These are phyloP conservation scores for Acromyrmex echinatior DNA, from an alignment of 1,140 invertebrate genomes.

Conservation along the genomic window DNA sequence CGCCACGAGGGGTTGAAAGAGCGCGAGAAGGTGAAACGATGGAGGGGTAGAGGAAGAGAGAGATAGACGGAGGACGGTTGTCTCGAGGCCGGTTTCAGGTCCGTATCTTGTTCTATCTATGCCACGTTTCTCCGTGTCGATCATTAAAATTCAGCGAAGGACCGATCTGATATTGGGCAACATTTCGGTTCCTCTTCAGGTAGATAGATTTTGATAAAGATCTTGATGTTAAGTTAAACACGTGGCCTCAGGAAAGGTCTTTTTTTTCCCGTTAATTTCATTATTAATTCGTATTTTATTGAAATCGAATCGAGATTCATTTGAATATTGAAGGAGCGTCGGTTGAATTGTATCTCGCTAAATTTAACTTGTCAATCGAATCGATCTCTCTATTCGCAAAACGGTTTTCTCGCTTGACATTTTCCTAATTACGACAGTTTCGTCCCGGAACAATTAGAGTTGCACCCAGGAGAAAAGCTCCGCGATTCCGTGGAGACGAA, in stretches of 20 bases:
- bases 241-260: not conserved
- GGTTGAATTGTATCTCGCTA: conserved; percentile 11
- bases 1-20: conserved; percentile 68
- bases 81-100: conserved; percentile 71
- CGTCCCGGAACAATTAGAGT: conserved; percentile 57
- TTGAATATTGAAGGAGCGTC: conserved; percentile 27
- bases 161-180: not conserved
- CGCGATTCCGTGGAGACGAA: conserved; percentile 8
- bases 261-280: not conserved
- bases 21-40: conserved; percentile 25
- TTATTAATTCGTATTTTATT: conserved; percentile 32
- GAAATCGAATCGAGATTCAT: conserved; percentile 11
- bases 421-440: conserved; percentile 46
- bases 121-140: conserved; percentile 22
- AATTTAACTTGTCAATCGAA: conserved; percentile 9
- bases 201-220: not conserved
- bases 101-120: conserved; percentile 33
- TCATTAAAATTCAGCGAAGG: not conserved
- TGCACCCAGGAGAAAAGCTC: conserved; percentile 32
- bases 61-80: conserved; percentile 39
- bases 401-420: conserved; percentile 33
- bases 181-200: not conserved
- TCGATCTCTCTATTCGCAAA: conserved; percentile 18
- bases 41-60: not conserved
- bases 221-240: not conserved